phyloP scores from a whole-genome alignment of 1,140 invertebrate genomes.

The Bombus confusus region DNA sequence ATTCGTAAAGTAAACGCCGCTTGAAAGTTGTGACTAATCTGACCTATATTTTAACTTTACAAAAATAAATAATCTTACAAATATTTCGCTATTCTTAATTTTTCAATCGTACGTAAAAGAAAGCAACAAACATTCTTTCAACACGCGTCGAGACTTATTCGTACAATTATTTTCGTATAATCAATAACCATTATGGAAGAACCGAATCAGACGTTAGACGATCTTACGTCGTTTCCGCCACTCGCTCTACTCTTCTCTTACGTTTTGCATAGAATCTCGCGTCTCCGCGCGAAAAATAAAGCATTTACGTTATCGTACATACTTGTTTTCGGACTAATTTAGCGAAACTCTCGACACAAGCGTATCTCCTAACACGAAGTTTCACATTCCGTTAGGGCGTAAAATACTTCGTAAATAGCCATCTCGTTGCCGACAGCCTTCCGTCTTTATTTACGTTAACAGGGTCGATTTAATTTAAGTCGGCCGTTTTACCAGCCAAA shows the following conservation, averaged over 20 bases:
- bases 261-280: not conserved
- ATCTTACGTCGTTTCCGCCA: not conserved
- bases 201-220: too few species aligned
- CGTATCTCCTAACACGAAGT: not conserved
- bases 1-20: not conserved
- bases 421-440: not conserved
- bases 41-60: conserved; percentile 35
- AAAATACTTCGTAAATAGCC: conserved; percentile 11
- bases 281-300: not conserved
- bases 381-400: not conserved
- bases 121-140: too few species aligned
- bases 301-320: too few species aligned
- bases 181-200: too few species aligned
- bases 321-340: not conserved
- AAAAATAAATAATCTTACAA: too few species aligned
- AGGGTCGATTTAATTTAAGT: not conserved
- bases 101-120: too few species aligned
- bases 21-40: conserved; percentile 31
- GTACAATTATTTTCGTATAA: too few species aligned
- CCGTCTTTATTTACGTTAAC: not conserved
- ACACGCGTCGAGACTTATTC: too few species aligned
- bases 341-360: not conserved
- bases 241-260: too few species aligned
- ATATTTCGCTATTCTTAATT: too few species aligned
- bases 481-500: not conserved